Percentiles rank a stretch among this genome's conserved stretches.
These are phyloP conservation scores for Drosophila gunungcola DNA, from an alignment of 1,140 invertebrate species.

Conservation along the genomic window DNA sequence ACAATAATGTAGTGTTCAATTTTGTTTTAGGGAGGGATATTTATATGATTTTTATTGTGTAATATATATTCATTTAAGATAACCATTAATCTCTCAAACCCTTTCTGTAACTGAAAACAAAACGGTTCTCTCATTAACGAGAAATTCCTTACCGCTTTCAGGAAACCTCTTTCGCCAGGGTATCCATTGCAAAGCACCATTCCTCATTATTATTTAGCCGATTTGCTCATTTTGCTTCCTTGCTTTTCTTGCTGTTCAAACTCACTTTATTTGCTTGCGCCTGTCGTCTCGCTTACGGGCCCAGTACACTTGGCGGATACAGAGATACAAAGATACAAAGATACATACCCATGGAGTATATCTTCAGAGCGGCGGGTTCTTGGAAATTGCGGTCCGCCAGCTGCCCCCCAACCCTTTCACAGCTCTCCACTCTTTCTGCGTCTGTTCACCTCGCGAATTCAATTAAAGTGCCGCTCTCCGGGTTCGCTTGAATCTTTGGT, in stretches of 20 bases:
- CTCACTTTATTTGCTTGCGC: slow-evolving; percentile 58
- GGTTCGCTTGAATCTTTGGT: slow-evolving; percentile 28
- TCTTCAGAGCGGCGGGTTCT: slow-evolving; percentile 62
- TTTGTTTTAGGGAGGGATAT: background rate
- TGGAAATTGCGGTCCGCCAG: slow-evolving; percentile 63
- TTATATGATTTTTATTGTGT: background rate
- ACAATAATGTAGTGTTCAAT: too few relatives aligned
- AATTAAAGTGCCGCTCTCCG: slow-evolving; percentile 74
- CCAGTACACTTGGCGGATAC: slow-evolving; percentile 6
- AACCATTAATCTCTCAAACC: slow-evolving; percentile 14
- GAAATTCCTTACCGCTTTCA: background rate
- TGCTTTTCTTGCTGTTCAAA: slow-evolving; percentile 19
- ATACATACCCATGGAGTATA: slow-evolving; percentile 29
- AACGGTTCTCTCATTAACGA: slow-evolving; percentile 12
- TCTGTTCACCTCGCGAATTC: slow-evolving; percentile 75
- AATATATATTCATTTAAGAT: slow-evolving; percentile 7
- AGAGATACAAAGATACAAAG: slow-evolving; percentile 27
- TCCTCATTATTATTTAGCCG: slow-evolving; percentile 63
- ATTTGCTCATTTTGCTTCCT: slow-evolving; percentile 55
- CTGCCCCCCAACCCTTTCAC: slow-evolving; percentile 29
- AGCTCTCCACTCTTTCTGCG: slow-evolving; percentile 27
- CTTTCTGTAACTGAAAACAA: slow-evolving; percentile 14
- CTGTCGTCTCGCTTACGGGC: slow-evolving; percentile 62
- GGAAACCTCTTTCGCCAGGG: slow-evolving; percentile 4
- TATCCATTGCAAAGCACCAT: slow-evolving; percentile 24